Evolutionary conservation across 2,797 vertebrate species (phyloP).

Genomic region (Alcedo quadribrachys): DNA sequence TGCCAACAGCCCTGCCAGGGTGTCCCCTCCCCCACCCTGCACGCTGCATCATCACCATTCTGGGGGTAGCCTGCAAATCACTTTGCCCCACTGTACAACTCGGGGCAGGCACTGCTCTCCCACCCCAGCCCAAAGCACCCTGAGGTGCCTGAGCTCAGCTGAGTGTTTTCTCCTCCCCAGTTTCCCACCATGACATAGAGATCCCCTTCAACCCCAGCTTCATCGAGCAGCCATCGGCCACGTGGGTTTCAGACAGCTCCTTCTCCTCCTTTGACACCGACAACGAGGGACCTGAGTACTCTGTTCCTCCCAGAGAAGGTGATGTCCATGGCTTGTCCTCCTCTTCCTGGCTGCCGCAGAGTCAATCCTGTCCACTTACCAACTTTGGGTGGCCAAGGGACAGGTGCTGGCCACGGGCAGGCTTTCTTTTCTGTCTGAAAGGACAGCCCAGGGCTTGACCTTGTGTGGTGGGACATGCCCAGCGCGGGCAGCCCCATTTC

Average conservation of each 20-base stretch:
- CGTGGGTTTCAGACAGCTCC: constrained; percentile 91
- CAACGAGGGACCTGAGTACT: constrained; percentile 87
- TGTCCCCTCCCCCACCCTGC: not conserved
- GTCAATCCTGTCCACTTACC: not conserved
- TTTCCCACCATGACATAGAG: constrained; percentile 94
- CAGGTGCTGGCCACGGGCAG: not conserved
- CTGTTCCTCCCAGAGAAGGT: constrained; percentile 91
- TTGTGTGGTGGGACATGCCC: not conserved
- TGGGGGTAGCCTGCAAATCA: not conserved
- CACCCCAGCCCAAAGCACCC: accelerated
- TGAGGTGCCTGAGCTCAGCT: not conserved
- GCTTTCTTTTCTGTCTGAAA: not conserved
- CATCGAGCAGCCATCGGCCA: constrained; percentile 90
- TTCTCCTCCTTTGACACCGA: constrained; percentile 89
- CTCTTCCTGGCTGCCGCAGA: not conserved
- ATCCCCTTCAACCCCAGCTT: constrained; percentile 98
- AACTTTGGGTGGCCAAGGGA: not conserved
- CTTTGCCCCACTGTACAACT: accelerated
- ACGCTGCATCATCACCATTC: not conserved
- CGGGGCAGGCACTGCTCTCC: not conserved
- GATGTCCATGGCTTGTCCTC: not conserved
- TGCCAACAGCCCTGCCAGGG: not conserved
- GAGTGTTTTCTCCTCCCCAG: constrained; percentile 67
- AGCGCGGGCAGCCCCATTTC: not conserved
- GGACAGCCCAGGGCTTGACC: not conserved